Conservation (phyloP, 2,797 vertebrate genomes). For the Stomatorhinus walkeri region DNA sequence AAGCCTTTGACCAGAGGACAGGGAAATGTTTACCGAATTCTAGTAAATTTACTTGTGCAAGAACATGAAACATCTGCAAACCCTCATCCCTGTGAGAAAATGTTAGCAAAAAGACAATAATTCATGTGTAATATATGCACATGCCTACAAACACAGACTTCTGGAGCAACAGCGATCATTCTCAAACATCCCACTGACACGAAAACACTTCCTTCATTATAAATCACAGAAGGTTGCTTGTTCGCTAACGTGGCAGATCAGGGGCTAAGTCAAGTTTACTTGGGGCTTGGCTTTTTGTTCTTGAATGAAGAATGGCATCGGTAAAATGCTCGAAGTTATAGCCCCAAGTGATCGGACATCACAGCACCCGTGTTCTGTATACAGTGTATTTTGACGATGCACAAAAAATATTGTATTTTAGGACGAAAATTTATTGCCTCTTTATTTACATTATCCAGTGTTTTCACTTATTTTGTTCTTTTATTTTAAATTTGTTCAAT, state of each 20-base stretch:
- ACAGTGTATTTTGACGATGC: background rate
- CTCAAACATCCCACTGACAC: background rate
- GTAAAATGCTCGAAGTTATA: background rate
- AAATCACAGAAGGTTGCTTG: background rate
- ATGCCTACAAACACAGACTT: background rate
- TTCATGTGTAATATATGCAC: background rate
- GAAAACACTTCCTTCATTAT: background rate
- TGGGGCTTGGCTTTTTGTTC: background rate
- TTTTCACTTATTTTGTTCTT: background rate
- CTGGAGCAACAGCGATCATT: background rate
- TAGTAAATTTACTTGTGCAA: background rate
- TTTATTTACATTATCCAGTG: background rate
- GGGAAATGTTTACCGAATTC: background rate
- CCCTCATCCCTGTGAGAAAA: background rate
- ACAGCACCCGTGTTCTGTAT: background rate
- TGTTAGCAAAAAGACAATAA: background rate
- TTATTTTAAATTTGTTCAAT: background rate
- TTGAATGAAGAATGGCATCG: background rate
- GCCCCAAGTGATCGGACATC: background rate
- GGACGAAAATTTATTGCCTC: background rate
- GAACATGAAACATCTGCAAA: background rate
- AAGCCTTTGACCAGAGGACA: background rate
- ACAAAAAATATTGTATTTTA: background rate
- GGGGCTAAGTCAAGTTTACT: background rate
- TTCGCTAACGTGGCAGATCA: background rate